These are phyloP conservation scores for Oncorhynchus nerka DNA, from an alignment of 2,113 vertebrate species.

Conservation along the genomic window DNA sequence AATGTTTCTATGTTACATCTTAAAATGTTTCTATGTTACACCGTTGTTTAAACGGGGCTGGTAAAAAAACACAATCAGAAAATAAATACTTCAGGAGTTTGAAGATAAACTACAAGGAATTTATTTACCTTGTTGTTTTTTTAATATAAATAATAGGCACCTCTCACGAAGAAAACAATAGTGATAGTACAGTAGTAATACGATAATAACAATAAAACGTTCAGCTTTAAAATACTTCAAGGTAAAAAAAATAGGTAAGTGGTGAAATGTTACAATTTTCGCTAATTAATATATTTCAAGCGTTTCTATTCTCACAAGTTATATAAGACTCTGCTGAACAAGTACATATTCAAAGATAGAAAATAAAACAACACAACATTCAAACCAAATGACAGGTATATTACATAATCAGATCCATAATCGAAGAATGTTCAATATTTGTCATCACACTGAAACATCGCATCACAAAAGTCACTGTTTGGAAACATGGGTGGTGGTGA, in stretches of 20 bases:
- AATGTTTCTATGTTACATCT: too few relatives aligned
- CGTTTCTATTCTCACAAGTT: constrained; percentile 4
- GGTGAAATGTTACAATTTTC: neutral
- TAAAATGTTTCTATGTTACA: too few relatives aligned
- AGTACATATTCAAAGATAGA: neutral
- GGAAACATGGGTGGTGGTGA: neutral
- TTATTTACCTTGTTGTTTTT: neutral
- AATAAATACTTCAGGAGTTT: neutral
- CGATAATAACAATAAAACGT: neutral
- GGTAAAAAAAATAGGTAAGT: neutral
- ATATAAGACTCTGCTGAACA: neutral
- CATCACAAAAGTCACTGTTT: constrained; percentile 12
- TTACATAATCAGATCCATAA: constrained; percentile 3
- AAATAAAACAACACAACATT: constrained; percentile 12
- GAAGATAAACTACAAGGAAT: neutral
- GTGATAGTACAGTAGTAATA: neutral
- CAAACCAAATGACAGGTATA: constrained; percentile 3
- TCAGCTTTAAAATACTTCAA: neutral
- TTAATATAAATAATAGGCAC: neutral
- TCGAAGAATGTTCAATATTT: neutral
- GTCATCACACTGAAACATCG: constrained; percentile 12
- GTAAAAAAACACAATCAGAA: neutral
- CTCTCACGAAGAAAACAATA: neutral
- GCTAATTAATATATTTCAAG: neutral
- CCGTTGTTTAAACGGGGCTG: neutral